These are phyloP conservation scores for Dicentrarchus labrax DNA, from an alignment of 2,113 vertebrate species.

Conservation along the genomic window DNA sequence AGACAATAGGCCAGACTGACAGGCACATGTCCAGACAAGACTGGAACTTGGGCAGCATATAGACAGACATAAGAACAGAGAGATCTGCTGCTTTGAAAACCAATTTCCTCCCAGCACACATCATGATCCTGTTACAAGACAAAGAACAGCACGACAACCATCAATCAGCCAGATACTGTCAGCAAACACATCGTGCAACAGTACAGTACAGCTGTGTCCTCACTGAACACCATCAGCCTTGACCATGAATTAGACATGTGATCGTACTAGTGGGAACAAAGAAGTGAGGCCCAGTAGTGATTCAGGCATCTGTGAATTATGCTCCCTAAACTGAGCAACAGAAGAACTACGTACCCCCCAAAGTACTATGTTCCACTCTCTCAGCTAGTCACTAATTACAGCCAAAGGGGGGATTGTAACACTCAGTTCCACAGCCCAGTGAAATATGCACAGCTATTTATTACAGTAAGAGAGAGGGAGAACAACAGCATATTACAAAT, in stretches of 20 bases:
- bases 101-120: constrained; percentile 27
- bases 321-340: constrained; percentile 36
- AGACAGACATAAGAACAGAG: constrained; percentile 14
- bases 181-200: constrained; percentile 49
- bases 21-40: constrained; percentile 10
- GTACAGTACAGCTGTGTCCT: constrained; percentile 42
- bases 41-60: background rate
- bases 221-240: constrained; percentile 27
- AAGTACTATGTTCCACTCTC: constrained; percentile 48
- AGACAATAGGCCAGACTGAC: background rate
- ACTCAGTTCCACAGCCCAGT: constrained; percentile 43
- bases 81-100: constrained; percentile 48
- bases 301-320: constrained; percentile 47
- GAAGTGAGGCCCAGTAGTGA: background rate
- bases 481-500: constrained; percentile 57
- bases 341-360: constrained; percentile 30
- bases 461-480: constrained; percentile 51
- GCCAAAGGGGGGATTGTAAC: constrained; percentile 62
- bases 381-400: constrained; percentile 73
- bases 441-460: constrained; percentile 75
- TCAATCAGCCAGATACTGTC: constrained; percentile 53
- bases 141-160: constrained; percentile 39
- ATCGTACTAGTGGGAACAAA: constrained; percentile 39
- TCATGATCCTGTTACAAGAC: constrained; percentile 51
- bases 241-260: constrained; percentile 43